Evolutionary conservation across 2,888 invertebrate genomes (phyloP).

Genomic region (Synanthedon andrenaeformis): DNA sequence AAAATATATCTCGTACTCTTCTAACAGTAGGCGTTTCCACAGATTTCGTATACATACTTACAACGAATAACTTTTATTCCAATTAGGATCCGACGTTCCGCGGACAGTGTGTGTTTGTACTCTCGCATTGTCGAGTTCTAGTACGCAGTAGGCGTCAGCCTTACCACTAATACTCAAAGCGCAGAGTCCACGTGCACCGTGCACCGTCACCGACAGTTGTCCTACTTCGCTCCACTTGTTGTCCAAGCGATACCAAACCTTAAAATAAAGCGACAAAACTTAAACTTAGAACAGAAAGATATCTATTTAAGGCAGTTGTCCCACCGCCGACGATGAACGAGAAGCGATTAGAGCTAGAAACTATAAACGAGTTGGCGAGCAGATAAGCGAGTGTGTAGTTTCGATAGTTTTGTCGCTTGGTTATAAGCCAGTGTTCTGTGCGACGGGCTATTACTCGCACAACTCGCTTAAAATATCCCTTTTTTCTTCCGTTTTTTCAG

Average conservation of each 20-base stretch:
- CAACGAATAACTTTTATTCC: constrained; percentile 57
- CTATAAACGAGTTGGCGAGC: too few species aligned
- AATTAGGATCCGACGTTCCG: constrained; percentile 44
- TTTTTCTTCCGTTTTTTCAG: too few species aligned
- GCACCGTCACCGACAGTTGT: constrained; percentile 46
- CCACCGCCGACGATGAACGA: too few species aligned
- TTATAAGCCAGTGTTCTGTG: too few species aligned
- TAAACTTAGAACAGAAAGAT: neutral
- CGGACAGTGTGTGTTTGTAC: constrained; percentile 52
- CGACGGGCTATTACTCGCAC: too few species aligned
- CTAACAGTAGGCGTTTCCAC: too few species aligned
- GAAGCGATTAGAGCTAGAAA: too few species aligned
- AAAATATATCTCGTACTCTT: too few species aligned
- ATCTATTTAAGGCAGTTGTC: too few species aligned
- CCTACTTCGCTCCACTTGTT: constrained; percentile 50
- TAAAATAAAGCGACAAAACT: constrained; percentile 8
- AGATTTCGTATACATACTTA: constrained; percentile 23
- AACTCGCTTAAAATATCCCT: too few species aligned
- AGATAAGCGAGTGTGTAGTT: too few species aligned
- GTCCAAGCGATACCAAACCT: constrained; percentile 54
- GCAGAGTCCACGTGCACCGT: constrained; percentile 43
- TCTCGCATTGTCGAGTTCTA: constrained; percentile 55
- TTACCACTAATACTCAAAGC: constrained; percentile 43
- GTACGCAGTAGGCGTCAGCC: constrained; percentile 50
- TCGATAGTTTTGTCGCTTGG: too few species aligned